Evolutionary conservation across 2,113 vertebrate genomes (phyloP), one percentile per base, ranked within the genome.

Genomic region (Hippopotamus amphibius): DNA sequence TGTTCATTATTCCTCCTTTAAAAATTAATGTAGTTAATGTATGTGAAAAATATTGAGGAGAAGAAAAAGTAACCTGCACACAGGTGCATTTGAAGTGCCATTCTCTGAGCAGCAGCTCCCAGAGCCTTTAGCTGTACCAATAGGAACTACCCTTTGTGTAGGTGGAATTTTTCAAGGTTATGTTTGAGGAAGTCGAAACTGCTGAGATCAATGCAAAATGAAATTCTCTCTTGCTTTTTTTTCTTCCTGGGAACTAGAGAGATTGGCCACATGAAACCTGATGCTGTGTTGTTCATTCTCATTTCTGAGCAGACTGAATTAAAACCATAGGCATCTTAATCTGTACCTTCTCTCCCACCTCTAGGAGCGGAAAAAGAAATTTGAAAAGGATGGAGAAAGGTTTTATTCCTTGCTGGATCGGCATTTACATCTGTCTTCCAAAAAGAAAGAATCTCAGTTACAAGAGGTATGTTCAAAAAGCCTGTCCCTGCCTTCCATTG

Each of bases 301-400:
- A 66, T 74, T 90, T 86, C 59, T 93, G 59, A 87, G 63, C 6
- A 11, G 30, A 93, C 1, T 53, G 21, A 92, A 89, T 63, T 83
- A 89, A 85, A 97, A 57, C 21, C 41, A 30, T n/a, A 94, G 79
- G 74, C 26, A 59, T 93, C 28, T 93, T 94, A 94, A 94, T 97
- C 30, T 98, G 26, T 81, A 81, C 59, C 91, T 97, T 95, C 33
- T 98, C 33, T 97, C 92, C 7, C 50, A 90, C 33, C 33, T 98
- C 50, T 98, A 99, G 99, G 99, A 99, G 65, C 99, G 99, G 95
- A 99, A 98, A 97, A 99, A 99, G 95, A 99, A 99, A 98, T 99
- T 99, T 97, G 99, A 99, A 97, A 99, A 99, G 95, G 99, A 99
- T 96, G 99, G 99, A 63, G 99, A 99, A 92, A 99, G 99, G 88